These are phyloP conservation scores for Plodia interpunctella DNA, from an alignment of 1,140 invertebrate genomes.

Conservation along the genomic window DNA sequence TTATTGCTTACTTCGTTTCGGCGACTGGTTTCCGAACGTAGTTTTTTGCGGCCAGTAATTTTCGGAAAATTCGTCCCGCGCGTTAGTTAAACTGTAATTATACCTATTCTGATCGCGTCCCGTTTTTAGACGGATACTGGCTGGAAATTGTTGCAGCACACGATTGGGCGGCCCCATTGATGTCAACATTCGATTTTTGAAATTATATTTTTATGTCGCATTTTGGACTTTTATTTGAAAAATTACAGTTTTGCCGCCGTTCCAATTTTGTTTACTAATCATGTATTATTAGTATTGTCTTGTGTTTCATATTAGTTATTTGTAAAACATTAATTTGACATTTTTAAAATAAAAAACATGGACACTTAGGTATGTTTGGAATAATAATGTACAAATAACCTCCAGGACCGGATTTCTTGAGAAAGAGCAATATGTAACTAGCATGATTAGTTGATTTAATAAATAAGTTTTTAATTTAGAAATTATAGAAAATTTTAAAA, in stretches of 20 bases:
- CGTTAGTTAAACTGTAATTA: slow-evolving; percentile 57
- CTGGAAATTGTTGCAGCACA: slow-evolving; percentile 7
- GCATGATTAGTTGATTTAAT: no score
- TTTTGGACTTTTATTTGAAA: not conserved
- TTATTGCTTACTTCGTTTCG: slow-evolving; percentile 12
- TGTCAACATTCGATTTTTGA: slow-evolving; percentile 11
- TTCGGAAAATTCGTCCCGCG: slow-evolving; percentile 49
- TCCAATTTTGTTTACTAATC: no score
- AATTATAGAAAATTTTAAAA: no score
- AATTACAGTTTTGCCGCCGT: not conserved
- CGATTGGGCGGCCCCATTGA: slow-evolving; percentile 13
- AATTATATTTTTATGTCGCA: slow-evolving; percentile 1
- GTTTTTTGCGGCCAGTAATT: slow-evolving; percentile 52
- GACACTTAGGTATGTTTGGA: no score
- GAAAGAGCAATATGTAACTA: no score
- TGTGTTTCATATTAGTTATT: not conserved
- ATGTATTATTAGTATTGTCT: no score
- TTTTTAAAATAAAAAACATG: no score
- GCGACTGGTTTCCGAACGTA: slow-evolving; percentile 37
- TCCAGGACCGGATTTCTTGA: no score
- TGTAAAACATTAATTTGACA: no score
- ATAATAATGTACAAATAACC: no score
- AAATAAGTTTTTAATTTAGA: no score
- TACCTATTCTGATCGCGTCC: slow-evolving; percentile 62
- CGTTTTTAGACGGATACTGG: slow-evolving; percentile 32